Evolutionary conservation across 2,113 vertebrate species (phyloP).

Genomic region (Seriola rivoliana): DNA sequence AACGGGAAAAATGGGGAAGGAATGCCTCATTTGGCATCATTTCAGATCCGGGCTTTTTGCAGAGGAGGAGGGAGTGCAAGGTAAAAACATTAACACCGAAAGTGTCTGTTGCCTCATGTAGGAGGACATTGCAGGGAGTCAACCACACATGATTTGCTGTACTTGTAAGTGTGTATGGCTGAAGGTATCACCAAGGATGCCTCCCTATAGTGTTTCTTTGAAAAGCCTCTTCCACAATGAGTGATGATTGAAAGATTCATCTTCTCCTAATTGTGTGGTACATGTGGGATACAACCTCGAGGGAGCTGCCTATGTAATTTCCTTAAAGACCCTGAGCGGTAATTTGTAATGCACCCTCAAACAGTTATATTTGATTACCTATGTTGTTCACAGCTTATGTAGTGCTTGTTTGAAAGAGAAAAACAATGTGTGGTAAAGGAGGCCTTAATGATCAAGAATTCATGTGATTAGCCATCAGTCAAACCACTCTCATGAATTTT

Average conservation of each 20-base stretch:
- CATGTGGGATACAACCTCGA: not conserved
- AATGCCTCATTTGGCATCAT: constrained; percentile 31
- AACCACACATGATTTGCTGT: constrained; percentile 16
- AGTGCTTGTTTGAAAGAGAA: constrained; percentile 11
- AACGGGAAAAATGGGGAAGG: not conserved
- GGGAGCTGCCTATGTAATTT: constrained; percentile 23
- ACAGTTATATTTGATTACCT: constrained; percentile 42
- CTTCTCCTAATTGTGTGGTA: constrained; percentile 1
- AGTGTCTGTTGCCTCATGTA: too few relatives aligned
- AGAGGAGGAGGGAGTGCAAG: not conserved
- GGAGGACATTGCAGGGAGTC: not conserved
- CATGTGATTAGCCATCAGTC: constrained; percentile 13
- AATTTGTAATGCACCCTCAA: constrained; percentile 34
- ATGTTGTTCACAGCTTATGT: not conserved
- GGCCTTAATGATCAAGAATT: constrained; percentile 11
- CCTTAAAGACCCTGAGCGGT: not conserved
- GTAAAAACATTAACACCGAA: not conserved
- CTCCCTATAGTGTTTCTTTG: constrained; percentile 13
- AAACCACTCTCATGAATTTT: constrained; percentile 3
- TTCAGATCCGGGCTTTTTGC: not conserved
- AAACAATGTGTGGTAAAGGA: not conserved
- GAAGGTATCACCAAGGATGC: not conserved
- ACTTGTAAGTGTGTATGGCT: constrained; percentile 26
- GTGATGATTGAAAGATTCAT: constrained; percentile 34
- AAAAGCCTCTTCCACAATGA: constrained; percentile 12